phyloP scores from a whole-genome alignment of 2,888 invertebrate species.

The Caenorhabditis sp. region DNA sequence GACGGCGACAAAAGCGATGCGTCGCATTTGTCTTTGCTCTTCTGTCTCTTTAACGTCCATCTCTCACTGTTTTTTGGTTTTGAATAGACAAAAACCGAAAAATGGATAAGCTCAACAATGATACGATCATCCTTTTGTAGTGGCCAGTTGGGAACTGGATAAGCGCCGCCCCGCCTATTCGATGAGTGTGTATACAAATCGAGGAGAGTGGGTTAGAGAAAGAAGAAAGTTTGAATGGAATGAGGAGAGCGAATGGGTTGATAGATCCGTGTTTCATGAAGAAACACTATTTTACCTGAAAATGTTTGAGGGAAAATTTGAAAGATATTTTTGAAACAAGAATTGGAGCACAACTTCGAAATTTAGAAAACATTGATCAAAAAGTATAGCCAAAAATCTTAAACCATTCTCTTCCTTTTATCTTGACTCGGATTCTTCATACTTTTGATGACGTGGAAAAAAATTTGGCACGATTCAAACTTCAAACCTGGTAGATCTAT shows the following conservation, averaged over 20 bases:
- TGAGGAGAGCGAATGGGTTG: no score
- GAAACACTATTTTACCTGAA: no score
- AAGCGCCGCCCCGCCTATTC: slow-evolving; percentile 9
- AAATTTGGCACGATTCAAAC: no score
- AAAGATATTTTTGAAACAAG: no score
- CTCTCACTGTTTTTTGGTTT: slow-evolving; percentile 21
- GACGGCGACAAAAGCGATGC: slow-evolving; percentile 62
- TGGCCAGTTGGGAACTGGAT: slow-evolving; percentile 36
- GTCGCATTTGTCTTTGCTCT: slow-evolving; percentile 62
- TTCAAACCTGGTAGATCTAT: no score
- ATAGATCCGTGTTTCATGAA: neutral
- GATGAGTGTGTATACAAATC: neutral
- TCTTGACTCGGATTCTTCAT: no score
- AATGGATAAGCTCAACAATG: slow-evolving; percentile 1
- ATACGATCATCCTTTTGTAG: slow-evolving; percentile 29
- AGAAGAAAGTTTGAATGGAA: neutral
- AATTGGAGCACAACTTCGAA: no score
- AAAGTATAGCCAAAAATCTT: no score
- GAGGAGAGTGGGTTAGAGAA: neutral
- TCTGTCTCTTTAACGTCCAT: slow-evolving; percentile 60
- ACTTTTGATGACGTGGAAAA: no score
- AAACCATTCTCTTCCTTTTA: no score
- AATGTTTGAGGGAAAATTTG: no score
- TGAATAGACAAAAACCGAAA: slow-evolving; percentile 10
- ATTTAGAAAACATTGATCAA: no score